phyloP scores from a whole-genome alignment of 2,888 invertebrate species.

The Erannis defoliaria region DNA sequence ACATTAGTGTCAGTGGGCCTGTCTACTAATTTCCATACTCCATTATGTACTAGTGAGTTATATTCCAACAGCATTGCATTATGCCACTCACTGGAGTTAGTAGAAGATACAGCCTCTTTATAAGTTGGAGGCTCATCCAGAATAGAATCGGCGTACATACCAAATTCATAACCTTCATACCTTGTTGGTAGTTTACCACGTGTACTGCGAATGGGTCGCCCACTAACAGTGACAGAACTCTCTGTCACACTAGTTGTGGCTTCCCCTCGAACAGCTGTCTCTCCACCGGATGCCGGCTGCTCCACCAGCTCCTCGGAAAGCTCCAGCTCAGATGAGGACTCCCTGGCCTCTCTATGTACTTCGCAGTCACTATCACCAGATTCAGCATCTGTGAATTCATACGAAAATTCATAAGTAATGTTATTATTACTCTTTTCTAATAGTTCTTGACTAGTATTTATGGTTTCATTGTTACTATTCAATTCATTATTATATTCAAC shows the following conservation, averaged over 20 bases:
- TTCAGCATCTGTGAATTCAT: too few relatives aligned
- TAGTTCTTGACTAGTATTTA: neutral
- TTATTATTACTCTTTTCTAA: too few relatives aligned
- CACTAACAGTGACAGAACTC: neutral
- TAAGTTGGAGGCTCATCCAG: neutral
- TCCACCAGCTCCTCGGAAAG: too few relatives aligned
- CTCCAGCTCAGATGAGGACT: too few relatives aligned
- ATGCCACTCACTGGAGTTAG: neutral
- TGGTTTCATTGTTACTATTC: neutral
- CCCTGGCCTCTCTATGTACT: too few relatives aligned
- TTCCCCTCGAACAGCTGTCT: neutral
- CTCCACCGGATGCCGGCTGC: neutral
- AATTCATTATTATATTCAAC: neutral
- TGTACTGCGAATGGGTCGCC: neutral
- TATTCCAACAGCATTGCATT: neutral
- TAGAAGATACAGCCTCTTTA: neutral
- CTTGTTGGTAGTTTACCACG: neutral
- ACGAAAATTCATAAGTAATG: too few relatives aligned
- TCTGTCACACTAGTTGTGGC: neutral
- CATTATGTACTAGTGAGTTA: neutral
- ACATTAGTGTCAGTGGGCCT: neutral
- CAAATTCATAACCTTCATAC: neutral
- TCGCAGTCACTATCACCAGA: too few relatives aligned
- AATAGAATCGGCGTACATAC: neutral
- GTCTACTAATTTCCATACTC: neutral